Base-by-base conservation (phyloP, 1,140 invertebrate species). In the Drosophila prosaltans region DNA sequence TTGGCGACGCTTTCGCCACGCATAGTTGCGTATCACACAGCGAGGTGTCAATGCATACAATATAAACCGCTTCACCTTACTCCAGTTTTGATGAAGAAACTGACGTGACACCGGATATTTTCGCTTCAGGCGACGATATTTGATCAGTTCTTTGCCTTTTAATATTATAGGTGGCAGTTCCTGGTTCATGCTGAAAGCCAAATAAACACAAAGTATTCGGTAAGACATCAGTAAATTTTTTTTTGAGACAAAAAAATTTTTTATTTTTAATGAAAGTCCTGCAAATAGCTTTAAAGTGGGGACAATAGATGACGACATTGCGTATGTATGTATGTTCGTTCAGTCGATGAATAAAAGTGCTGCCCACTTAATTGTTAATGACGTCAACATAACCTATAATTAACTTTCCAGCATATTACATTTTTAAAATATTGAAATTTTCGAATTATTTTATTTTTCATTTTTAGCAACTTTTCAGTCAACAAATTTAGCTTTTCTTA, bases 61-160 rank as follows among this genome's bases (percentile, higher is more conserved):
- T 1, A 91, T 76, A n/a, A 91, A 90, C 8, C 81, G 75, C 54
- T 85, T 75, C 0, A 74, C 84, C 32, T 91, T 91, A n/a, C 41
- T 70, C 78, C 83, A 80, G 58, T 91, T 91, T 2, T 45, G 58
- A 0, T 68, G 60, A 16, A 91, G 45, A 24, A 91, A 91, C 3
- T 60, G 55, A 3, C 43, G 30, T 1, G 83, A 89, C 5, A 91
- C 90, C 0, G 88, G 88, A 74, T 90, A 91, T 72, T 85, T 91
- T 2, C 74, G 78, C 30, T 71, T 77, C 0, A 90, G 43, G 1
- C 69, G 60, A 0, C 61, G 71, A 45, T 75, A 88, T 68, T 80
- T 89, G 0, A 16, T 69, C 36, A 89, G 41, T 32, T 83, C 24
- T 54, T 72, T 88, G 40, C 77, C 76, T 24, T 70, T 72, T 0